Conservation (phyloP, 2,888 invertebrate species). For the Acleris laterana region DNA sequence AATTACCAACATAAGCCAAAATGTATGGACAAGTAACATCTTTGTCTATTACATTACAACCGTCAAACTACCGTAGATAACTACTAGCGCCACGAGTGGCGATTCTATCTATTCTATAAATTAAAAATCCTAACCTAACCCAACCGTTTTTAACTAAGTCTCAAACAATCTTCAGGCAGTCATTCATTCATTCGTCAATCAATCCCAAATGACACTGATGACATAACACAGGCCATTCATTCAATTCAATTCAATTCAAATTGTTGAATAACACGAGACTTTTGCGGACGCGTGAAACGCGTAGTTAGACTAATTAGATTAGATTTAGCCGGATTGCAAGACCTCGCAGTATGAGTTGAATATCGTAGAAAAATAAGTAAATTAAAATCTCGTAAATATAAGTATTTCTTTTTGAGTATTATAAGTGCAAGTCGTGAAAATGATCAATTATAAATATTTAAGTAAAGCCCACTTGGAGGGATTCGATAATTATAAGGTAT, state of each 20-base stretch:
- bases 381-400: constrained; percentile 8
- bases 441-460: constrained; percentile 91
- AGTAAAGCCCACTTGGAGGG: constrained; percentile 93
- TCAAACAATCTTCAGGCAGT: too few species aligned
- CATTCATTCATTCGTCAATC: too few species aligned
- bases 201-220: too few species aligned
- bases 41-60: too few species aligned
- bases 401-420: constrained; percentile 29
- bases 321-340: background rate
- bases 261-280: constrained; percentile 2
- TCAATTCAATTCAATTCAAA: background rate
- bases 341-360: constrained; percentile 21
- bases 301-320: background rate
- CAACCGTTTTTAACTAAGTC: too few species aligned
- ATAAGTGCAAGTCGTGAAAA: constrained; percentile 55
- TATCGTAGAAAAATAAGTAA: background rate
- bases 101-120: too few species aligned
- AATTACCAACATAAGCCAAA: too few species aligned
- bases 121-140: too few species aligned
- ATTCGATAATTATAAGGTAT: constrained; percentile 97
- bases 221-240: too few species aligned
- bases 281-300: background rate
- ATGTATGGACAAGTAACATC: too few species aligned
- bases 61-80: too few species aligned
- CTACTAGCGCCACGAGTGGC: too few species aligned